A percentile compares a stretch with the other conserved stretches of the same genome.
phyloP scores from a whole-genome alignment of 1,140 invertebrate genomes.

The Aradophagus sp. region DNA sequence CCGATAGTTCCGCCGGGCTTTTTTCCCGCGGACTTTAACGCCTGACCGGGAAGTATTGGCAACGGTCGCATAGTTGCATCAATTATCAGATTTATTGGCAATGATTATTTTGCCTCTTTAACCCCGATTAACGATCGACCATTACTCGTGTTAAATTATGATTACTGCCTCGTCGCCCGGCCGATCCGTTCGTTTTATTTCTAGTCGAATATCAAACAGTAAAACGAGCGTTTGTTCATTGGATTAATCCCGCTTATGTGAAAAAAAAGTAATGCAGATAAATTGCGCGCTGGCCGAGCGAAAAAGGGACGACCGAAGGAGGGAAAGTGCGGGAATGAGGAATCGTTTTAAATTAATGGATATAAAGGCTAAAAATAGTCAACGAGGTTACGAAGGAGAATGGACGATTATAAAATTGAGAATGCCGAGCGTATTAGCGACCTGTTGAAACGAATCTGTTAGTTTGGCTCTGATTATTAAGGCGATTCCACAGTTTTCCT shows the following conservation, averaged over 20 bases:
- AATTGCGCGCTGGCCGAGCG: constrained; percentile 19
- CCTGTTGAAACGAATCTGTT: too few species aligned
- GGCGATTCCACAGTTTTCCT: too few species aligned
- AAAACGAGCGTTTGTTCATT: constrained; percentile 46
- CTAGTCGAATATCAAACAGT: constrained; percentile 45
- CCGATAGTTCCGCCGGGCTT: constrained; percentile 28
- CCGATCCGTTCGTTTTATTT: constrained; percentile 34
- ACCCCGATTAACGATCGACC: constrained; percentile 52
- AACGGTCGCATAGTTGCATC: constrained; percentile 49
- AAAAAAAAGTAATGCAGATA: constrained; percentile 30
- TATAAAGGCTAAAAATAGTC: too few species aligned
- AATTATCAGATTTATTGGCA: constrained; percentile 50
- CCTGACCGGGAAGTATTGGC: constrained; percentile 44
- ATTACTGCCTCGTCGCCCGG: constrained; percentile 47
- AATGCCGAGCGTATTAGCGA: too few species aligned
- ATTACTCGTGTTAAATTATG: constrained; percentile 53
- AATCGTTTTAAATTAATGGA: too few species aligned
- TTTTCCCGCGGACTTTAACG: constrained; percentile 23
- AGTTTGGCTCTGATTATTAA: too few species aligned
- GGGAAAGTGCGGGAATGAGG: too few species aligned
- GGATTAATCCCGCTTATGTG: constrained; percentile 34
- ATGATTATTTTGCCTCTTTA: constrained; percentile 51
- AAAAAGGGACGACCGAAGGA: constrained; percentile 18
- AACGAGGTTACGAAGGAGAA: too few species aligned
- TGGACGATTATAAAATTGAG: too few species aligned